phyloP scores from a whole-genome alignment of 2,888 invertebrate genomes.

The Lepidocyrtinus sp. region DNA sequence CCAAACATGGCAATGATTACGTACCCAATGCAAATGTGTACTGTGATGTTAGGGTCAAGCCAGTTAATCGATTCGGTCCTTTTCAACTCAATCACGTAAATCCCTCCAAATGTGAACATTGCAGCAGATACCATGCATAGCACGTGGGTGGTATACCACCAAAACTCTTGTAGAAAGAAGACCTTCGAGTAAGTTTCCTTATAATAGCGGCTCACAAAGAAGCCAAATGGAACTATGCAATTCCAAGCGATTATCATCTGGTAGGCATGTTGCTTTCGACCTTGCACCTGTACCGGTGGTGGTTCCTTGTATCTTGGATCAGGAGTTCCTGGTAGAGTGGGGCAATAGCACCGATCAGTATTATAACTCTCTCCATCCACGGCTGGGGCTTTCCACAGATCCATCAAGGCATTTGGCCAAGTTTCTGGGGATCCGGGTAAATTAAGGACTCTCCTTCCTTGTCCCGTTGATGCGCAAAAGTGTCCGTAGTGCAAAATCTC shows the following conservation, averaged over 20 bases:
- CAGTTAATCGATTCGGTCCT: slow-evolving; percentile 32
- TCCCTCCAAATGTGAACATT: slow-evolving; percentile 59
- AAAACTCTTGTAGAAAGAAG: slow-evolving; percentile 60
- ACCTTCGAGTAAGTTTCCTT: slow-evolving; percentile 61
- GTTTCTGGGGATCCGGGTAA: not conserved
- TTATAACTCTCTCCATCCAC: slow-evolving; percentile 12
- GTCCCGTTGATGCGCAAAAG: slow-evolving; percentile 6
- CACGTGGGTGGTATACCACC: slow-evolving; percentile 60
- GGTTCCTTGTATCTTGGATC: slow-evolving; percentile 32
- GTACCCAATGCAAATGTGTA: slow-evolving; percentile 34
- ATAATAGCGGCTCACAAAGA: slow-evolving; percentile 56
- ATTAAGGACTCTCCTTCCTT: slow-evolving; percentile 33
- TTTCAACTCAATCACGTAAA: slow-evolving; percentile 57
- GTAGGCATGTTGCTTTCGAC: slow-evolving; percentile 49
- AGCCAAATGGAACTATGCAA: slow-evolving; percentile 48
- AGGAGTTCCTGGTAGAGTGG: slow-evolving; percentile 31
- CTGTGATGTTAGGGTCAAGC: slow-evolving; percentile 19
- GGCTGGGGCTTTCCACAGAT: slow-evolving; percentile 13
- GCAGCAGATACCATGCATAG: slow-evolving; percentile 49
- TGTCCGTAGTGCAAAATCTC: slow-evolving; percentile 23
- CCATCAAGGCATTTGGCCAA: slow-evolving; percentile 31
- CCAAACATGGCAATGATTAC: slow-evolving; percentile 36
- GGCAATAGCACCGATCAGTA: slow-evolving; percentile 46
- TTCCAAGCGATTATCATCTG: slow-evolving; percentile 60
- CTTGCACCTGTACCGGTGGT: slow-evolving; percentile 46